phyloP scores from a whole-genome alignment of 2,797 vertebrate genomes.

The Poliocrania exsul region DNA sequence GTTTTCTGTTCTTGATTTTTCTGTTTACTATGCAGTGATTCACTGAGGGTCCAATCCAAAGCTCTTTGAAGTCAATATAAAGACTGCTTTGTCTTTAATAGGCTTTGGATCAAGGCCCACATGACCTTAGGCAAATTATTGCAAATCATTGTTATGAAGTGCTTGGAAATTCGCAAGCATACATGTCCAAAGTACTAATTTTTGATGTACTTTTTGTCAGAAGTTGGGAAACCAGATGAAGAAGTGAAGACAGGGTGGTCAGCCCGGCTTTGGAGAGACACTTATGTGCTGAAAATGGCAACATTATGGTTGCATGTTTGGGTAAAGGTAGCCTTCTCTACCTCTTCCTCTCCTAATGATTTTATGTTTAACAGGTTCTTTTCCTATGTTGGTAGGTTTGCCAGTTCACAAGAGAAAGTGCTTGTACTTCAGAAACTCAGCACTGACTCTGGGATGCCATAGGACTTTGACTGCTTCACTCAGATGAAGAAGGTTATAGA shows the following conservation, averaged over 20 bases:
- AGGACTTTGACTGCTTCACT: neutral
- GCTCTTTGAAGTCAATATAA: constrained; percentile 53
- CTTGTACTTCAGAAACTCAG: neutral
- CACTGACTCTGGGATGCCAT: neutral
- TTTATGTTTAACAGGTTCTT: neutral
- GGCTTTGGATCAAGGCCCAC: constrained; percentile 24
- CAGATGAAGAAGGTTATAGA: neutral
- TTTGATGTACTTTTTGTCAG: neutral
- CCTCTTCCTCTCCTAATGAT: neutral
- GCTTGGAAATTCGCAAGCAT: neutral
- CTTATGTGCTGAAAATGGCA: neutral
- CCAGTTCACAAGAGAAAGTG: neutral
- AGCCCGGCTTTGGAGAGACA: neutral
- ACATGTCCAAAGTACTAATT: neutral
- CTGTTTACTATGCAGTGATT: neutral
- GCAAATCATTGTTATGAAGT: neutral
- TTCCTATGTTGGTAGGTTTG: neutral
- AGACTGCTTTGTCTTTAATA: constrained; percentile 37
- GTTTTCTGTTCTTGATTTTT: neutral
- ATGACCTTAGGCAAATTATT: constrained; percentile 43
- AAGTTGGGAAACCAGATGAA: neutral
- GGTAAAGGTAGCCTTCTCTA: neutral
- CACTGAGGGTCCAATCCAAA: constrained; percentile 1
- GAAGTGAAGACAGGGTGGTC: neutral
- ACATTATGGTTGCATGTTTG: neutral